Evolutionary conservation across 2,797 vertebrate genomes (phyloP), one percentile per base, ranked within the genome.

Genomic region (Eulemur coronatus): DNA sequence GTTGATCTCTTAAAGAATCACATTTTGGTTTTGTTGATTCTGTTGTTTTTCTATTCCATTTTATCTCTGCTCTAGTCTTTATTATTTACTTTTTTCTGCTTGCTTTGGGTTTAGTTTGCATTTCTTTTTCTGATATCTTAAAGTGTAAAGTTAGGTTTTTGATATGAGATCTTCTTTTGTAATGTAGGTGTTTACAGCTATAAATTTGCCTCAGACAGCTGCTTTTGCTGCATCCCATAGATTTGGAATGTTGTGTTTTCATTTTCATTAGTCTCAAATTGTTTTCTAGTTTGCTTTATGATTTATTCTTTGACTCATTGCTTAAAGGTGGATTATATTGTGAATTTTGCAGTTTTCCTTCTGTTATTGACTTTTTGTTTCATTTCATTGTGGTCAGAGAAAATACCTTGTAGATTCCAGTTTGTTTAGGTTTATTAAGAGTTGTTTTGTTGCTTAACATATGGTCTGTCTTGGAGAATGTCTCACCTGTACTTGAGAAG

Each of bases 371-470:
- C 46, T 90, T 88, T 48, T 88, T 63, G 30, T 84, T 97, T 93
- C 4, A 75, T 93, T 95, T 10, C n/a, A 30, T 75, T 84, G 17
- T 91, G 43, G 50, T 57, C 55, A 30, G 69, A 93, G 55, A 87
- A 73, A 73, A 91, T 75, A 14, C 6, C 1, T 82, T 85, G 11
- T 72, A 63, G 73, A 67, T 84, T 94, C n/a, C 26, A 91, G 26
- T 90, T 7, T 87, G 13, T 61, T 92, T 69, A 88, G 91, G 28
- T 88, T 95, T 84, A 65, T 89, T 35, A 33, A 84, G 50, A 73
- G 72, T 90, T 93, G 22, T 87, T 94, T 92, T 93, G 67, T 43
- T 80, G n/a, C 43, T 18, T 90, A 93, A 75, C 17, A 22, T 70
- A 33, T 38, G 57, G 4, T 50, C 5, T 79, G 2, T 96, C 33